phyloP scores from a whole-genome alignment of 2,888 invertebrate genomes.

The Himalopsyche anomala region DNA sequence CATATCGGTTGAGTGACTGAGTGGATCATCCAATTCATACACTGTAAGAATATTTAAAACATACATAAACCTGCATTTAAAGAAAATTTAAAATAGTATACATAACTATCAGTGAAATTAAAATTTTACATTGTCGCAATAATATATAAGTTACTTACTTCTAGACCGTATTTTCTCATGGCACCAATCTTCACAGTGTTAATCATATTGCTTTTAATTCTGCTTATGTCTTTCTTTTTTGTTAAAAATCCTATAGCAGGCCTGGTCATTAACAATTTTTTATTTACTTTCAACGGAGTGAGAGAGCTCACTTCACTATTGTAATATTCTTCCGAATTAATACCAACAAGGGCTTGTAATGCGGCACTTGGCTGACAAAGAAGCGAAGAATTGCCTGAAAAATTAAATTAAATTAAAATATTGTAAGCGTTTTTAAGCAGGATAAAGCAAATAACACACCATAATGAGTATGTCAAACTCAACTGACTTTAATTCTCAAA shows the following conservation, averaged over 20 bases:
- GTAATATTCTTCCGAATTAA: conserved; percentile 67
- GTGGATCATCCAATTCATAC: conserved; percentile 95
- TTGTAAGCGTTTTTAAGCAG: not conserved
- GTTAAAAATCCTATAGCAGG: conserved; percentile 88
- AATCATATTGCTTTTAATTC: conserved; percentile 87
- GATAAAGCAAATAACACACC: too few relatives aligned
- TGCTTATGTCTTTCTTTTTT: conserved; percentile 89
- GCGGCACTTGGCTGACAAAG: conserved; percentile 94
- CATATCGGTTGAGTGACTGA: conserved; percentile 94
- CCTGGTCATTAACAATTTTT: conserved; percentile 81
- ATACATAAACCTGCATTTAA: not conserved
- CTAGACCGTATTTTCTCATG: conserved; percentile 91
- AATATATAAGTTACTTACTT: conserved; percentile 73
- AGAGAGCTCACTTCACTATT: conserved; percentile 71
- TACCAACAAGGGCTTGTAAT: conserved; percentile 85
- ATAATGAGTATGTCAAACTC: too few relatives aligned
- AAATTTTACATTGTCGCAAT: too few relatives aligned
- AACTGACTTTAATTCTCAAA: too few relatives aligned
- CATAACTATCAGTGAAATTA: not conserved
- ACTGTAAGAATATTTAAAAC: conserved; percentile 73
- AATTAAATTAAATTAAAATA: conserved; percentile 53
- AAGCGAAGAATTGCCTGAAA: conserved; percentile 85
- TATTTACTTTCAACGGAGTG: conserved; percentile 70
- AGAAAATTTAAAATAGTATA: not conserved
- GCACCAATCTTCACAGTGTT: conserved; percentile 89